phyloP scores from a whole-genome alignment of 1,140 invertebrate species.

The Leptoteleia sp. region DNA sequence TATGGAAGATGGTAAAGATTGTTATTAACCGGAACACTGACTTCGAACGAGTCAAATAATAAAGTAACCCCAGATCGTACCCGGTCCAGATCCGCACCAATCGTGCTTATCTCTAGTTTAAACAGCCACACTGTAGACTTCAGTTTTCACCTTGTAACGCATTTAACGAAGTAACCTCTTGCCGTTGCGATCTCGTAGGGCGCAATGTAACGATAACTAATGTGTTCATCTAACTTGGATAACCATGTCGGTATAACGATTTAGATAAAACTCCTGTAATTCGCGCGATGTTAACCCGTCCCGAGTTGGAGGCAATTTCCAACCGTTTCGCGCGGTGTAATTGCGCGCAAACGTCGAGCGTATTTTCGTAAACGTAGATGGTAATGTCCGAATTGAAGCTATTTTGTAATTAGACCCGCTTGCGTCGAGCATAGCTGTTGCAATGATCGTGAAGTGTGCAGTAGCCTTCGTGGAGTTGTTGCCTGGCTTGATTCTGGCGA shows the following conservation, averaged over 20 bases:
- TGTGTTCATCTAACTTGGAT: conserved; percentile 18
- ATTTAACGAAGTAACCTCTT: conserved; percentile 12
- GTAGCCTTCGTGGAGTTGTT: conserved; percentile 25
- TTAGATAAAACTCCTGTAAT: conserved; percentile 16
- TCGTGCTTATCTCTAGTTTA: conserved; percentile 31
- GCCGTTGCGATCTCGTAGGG: conserved; percentile 4
- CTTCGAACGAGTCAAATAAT: conserved; percentile 13
- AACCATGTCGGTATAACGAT: conserved; percentile 5
- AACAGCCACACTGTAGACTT: conserved; percentile 22
- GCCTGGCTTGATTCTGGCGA: conserved; percentile 12
- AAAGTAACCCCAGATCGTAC: background rate
- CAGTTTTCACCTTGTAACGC: conserved; percentile 20
- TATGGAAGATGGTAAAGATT: conserved; percentile 80
- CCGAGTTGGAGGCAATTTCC: no score
- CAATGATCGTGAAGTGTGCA: conserved; percentile 6
- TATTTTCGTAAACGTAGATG: conserved; percentile 27
- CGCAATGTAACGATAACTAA: conserved; percentile 14
- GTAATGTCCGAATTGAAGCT: background rate
- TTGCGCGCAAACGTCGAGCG: background rate
- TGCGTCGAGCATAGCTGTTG: no score
- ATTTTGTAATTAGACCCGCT: conserved; percentile 33
- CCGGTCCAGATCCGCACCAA: conserved; percentile 1
- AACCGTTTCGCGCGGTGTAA: no score
- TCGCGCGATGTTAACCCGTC: no score
- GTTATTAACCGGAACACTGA: conserved; percentile 22